A percentile compares a stretch with the other conserved stretches of the same genome.
These are phyloP conservation scores for Luperina nickerlii DNA, from an alignment of 2,888 invertebrate species.

Conservation along the genomic window DNA sequence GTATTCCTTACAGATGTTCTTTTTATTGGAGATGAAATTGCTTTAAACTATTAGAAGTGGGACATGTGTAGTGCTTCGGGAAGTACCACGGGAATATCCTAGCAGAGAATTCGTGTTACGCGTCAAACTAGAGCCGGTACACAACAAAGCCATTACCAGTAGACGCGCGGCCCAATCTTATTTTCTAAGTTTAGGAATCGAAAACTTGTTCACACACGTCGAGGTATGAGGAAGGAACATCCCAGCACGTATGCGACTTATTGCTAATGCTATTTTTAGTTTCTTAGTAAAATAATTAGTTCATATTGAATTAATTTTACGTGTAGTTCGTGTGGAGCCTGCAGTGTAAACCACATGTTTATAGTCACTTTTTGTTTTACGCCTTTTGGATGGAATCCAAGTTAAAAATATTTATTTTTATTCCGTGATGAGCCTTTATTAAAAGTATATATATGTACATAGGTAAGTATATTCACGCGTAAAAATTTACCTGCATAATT, in stretches of 20 bases:
- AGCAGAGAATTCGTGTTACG: slow-evolving; percentile 77
- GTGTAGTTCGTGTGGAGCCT: slow-evolving; percentile 40
- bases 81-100: slow-evolving; percentile 79
- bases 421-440: slow-evolving; percentile 24
- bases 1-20: slow-evolving; percentile 51
- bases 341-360: slow-evolving; percentile 56
- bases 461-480: too few species aligned
- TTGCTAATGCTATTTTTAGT: slow-evolving; percentile 33
- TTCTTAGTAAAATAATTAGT: slow-evolving; percentile 36
- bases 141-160: slow-evolving; percentile 86
- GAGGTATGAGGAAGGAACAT: slow-evolving; percentile 63
- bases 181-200: slow-evolving; percentile 80
- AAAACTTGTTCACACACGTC: slow-evolving; percentile 73
- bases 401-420: slow-evolving; percentile 52
- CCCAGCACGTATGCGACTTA: slow-evolving; percentile 40
- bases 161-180: slow-evolving; percentile 80
- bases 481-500: slow-evolving; percentile 1
- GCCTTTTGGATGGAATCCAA: slow-evolving; percentile 61
- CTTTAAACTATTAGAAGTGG: slow-evolving; percentile 69
- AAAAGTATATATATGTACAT: slow-evolving; percentile 7
- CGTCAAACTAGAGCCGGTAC: slow-evolving; percentile 81
- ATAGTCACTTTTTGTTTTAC: slow-evolving; percentile 55
- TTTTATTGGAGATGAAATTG: slow-evolving; percentile 59
- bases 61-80: slow-evolving; percentile 75
- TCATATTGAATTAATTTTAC: slow-evolving; percentile 50